A percentile compares a stretch with the other conserved stretches of the same genome.
These are phyloP conservation scores for Osmerus eperlanus DNA, from an alignment of 2,113 vertebrate genomes.

Conservation along the genomic window DNA sequence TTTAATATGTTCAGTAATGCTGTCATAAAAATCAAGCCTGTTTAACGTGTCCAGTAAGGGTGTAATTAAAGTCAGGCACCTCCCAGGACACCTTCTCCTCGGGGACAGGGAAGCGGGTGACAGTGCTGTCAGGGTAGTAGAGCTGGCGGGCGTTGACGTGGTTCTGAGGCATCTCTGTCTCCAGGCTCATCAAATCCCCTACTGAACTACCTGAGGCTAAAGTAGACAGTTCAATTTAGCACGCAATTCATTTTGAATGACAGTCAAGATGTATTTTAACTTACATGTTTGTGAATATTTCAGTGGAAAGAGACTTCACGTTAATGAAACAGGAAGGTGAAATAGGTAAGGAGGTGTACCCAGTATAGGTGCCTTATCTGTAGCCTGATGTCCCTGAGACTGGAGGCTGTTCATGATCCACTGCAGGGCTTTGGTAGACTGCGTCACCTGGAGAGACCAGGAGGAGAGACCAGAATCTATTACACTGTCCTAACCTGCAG, in stretches of 20 bases:
- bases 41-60: too few species aligned
- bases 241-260: not conserved
- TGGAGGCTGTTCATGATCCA: slow-evolving; percentile 82
- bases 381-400: slow-evolving; percentile 61
- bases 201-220: too few species aligned
- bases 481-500: too few species aligned
- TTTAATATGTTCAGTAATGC: not conserved
- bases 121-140: slow-evolving; percentile 73
- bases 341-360: slow-evolving; percentile 66
- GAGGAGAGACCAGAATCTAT: slow-evolving; percentile 1
- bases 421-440: slow-evolving; percentile 74
- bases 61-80: slow-evolving; percentile 63
- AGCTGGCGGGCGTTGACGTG: slow-evolving; percentile 80
- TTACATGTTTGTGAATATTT: too few species aligned
- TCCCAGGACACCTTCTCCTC: slow-evolving; percentile 95
- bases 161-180: slow-evolving; percentile 21
- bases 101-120: slow-evolving; percentile 84
- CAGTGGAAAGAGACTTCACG: too few species aligned
- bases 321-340: not conserved
- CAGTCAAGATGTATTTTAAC: not conserved
- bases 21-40: too few species aligned
- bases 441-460: slow-evolving; percentile 67
- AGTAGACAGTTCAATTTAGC: too few species aligned
- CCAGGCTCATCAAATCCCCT: not conserved
- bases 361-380: slow-evolving; percentile 51